Conservation (phyloP, 2,113 vertebrate species). For the Macquaria ambigua region DNA sequence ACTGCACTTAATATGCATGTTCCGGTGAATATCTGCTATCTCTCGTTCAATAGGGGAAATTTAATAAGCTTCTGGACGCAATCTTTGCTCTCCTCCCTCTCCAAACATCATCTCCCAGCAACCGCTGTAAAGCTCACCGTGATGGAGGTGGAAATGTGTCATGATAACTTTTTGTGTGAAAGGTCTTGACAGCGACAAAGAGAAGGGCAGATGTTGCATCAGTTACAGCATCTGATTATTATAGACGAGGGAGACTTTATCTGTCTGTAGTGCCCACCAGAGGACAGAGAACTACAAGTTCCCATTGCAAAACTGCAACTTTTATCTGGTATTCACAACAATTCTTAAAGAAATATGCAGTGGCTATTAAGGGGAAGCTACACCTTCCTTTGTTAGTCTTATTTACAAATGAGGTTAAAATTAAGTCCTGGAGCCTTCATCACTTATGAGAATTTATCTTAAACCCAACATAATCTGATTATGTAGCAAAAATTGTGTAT, state of each 20-base stretch:
- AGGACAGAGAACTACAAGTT: background rate
- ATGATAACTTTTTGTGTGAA: constrained; percentile 14
- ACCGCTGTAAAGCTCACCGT: constrained; percentile 31
- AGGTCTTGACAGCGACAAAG: background rate
- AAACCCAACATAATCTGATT: background rate
- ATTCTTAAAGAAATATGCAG: background rate
- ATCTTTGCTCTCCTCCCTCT: constrained; percentile 53
- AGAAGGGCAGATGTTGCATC: background rate
- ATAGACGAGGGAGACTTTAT: background rate
- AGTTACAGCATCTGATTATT: background rate
- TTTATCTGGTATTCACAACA: background rate
- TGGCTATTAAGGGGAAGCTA: background rate
- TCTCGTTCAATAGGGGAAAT: constrained; percentile 66
- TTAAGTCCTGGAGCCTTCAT: background rate
- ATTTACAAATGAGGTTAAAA: background rate
- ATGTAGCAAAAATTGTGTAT: no score
- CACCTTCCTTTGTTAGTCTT: background rate
- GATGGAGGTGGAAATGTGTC: constrained; percentile 25
- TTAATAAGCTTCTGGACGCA: constrained; percentile 73
- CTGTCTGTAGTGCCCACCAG: background rate
- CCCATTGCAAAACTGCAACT: background rate
- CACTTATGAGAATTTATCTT: background rate
- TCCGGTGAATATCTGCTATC: constrained; percentile 4
- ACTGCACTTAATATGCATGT: constrained; percentile 3
- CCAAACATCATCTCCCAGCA: constrained; percentile 83